These are phyloP conservation scores for Nomada fabriciana DNA, from an alignment of 2,888 invertebrate species.

Conservation along the genomic window DNA sequence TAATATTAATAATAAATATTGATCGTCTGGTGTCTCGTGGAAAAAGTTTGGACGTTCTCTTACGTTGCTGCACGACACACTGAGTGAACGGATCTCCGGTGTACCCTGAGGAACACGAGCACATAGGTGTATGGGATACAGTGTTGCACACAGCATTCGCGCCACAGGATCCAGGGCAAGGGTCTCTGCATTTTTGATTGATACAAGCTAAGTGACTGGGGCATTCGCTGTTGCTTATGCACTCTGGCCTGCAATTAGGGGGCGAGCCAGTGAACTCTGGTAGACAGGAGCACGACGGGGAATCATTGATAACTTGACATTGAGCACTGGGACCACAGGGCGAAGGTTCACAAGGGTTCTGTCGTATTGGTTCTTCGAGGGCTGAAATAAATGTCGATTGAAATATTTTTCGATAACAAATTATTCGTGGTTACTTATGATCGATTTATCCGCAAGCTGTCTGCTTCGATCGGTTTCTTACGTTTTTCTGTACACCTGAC, in stretches of 20 bases:
- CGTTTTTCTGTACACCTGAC: constrained; percentile 86
- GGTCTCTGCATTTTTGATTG: constrained; percentile 91
- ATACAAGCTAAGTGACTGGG: constrained; percentile 90
- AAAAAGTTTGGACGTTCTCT: background rate
- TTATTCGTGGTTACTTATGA: background rate
- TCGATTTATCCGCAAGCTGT: constrained; percentile 67
- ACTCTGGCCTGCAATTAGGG: constrained; percentile 91
- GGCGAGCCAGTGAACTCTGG: constrained; percentile 88
- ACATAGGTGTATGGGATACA: constrained; percentile 89
- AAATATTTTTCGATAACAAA: constrained; percentile 47
- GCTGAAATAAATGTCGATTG: constrained; percentile 34
- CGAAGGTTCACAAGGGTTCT: constrained; percentile 84
- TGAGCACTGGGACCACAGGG: constrained; percentile 89
- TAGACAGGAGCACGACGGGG: constrained; percentile 88
- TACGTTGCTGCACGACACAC: constrained; percentile 49
- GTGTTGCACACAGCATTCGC: constrained; percentile 86
- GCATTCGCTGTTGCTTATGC: constrained; percentile 92
- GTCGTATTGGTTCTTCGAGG: constrained; percentile 86
- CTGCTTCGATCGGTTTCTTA: constrained; percentile 71
- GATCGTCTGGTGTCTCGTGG: background rate
- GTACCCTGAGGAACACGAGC: constrained; percentile 87
- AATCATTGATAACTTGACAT: constrained; percentile 87
- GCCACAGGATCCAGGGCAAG: constrained; percentile 91
- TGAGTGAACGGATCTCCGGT: constrained; percentile 88
- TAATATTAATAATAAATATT: background rate